phyloP scores from a whole-genome alignment of 64 coral and sea anemone species.

The Stichodactyla mertensii region DNA sequence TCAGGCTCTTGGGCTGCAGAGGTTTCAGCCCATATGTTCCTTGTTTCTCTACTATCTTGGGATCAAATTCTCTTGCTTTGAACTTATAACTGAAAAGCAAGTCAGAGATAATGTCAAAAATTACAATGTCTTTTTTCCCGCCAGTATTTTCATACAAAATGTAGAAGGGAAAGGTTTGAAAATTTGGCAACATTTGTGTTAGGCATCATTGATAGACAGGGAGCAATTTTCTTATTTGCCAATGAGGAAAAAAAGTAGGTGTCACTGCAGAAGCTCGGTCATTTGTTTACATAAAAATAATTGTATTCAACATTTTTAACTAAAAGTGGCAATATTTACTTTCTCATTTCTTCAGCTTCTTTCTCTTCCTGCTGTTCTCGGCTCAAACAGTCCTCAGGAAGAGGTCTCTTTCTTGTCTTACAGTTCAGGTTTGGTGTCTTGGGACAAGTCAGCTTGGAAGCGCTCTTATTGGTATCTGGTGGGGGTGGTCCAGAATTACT shows the following conservation, averaged over 20 bases:
- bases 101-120: not conserved
- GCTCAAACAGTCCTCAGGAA: constrained; percentile 47
- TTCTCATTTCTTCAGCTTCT: constrained; percentile 62
- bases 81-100: constrained; percentile 70
- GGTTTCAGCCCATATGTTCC: constrained; percentile 78
- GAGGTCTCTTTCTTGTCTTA: constrained; percentile 34
- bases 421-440: constrained; percentile 54
- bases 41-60: constrained; percentile 83
- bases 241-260: too few relatives aligned
- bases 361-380: constrained; percentile 52
- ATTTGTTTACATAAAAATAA: too few relatives aligned
- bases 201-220: too few relatives aligned
- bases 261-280: too few relatives aligned
- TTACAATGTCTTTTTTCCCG: not conserved
- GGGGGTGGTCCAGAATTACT: not conserved
- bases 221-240: too few relatives aligned
- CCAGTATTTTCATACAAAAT: not conserved
- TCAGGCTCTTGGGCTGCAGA: constrained; percentile 54
- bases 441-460: constrained; percentile 29
- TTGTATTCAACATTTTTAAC: too few relatives aligned
- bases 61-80: constrained; percentile 92
- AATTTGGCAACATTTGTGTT: not conserved
- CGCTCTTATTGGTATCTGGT: not conserved
- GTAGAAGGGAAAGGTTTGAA: not conserved
- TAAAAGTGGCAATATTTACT: not conserved